These are phyloP conservation scores for Drosophila paramelanica DNA, from an alignment of 2,888 invertebrate species.

Conservation along the genomic window DNA sequence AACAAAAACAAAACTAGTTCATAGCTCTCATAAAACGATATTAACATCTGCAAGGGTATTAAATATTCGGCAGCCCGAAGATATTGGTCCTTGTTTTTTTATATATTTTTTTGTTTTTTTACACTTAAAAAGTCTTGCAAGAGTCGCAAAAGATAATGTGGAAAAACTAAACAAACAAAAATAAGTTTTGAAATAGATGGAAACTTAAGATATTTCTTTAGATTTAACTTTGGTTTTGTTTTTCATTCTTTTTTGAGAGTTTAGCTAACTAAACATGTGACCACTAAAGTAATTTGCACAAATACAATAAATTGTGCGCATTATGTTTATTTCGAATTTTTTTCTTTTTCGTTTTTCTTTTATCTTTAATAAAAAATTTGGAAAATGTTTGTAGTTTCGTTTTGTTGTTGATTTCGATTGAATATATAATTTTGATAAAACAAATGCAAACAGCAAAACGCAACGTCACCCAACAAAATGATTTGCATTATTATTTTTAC, in stretches of 20 bases:
- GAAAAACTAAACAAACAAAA: conserved; percentile 17
- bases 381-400: conserved; percentile 31
- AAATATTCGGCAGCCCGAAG: conserved; percentile 19
- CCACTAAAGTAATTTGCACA: conserved; percentile 55
- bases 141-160: conserved; percentile 4
- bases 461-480: conserved; percentile 41
- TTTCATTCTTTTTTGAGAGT: conserved; percentile 42
- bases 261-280: conserved; percentile 75
- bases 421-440: conserved; percentile 22
- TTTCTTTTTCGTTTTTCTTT: conserved; percentile 6
- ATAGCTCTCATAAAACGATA: too few relatives aligned
- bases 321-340: background rate
- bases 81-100: background rate
- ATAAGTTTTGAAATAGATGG: background rate
- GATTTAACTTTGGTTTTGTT: conserved; percentile 21
- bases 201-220: conserved; percentile 31
- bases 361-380: conserved; percentile 32
- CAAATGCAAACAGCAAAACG: conserved; percentile 60
- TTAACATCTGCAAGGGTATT: conserved; percentile 14
- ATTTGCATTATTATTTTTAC: conserved; percentile 4
- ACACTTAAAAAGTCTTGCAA: conserved; percentile 4
- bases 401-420: conserved; percentile 5
- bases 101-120: background rate
- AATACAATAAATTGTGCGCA: conserved; percentile 19
- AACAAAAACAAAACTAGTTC: too few relatives aligned